phyloP scores from a whole-genome alignment of 2,113 vertebrate species.

The Arvicanthis niloticus region DNA sequence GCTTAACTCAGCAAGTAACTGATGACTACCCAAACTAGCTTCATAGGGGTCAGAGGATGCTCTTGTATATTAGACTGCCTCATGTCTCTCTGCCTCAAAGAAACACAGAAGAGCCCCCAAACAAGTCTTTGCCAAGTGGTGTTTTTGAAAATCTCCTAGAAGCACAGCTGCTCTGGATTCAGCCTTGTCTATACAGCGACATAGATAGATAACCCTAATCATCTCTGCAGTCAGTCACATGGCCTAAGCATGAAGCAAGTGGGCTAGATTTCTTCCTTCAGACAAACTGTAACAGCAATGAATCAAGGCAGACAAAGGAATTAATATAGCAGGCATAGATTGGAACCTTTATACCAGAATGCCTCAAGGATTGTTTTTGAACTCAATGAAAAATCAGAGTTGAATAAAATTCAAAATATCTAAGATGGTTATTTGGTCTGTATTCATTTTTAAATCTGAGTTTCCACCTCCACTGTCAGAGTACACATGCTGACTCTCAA shows the following conservation, averaged over 20 bases:
- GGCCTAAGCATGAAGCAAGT: not conserved
- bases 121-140: not conserved
- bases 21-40: not conserved
- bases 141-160: not conserved
- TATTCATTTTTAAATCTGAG: not conserved
- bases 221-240: not conserved
- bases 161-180: not conserved
- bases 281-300: not conserved
- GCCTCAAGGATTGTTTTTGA: not conserved
- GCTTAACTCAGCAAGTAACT: not conserved
- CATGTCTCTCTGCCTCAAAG: not conserved
- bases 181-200: not conserved
- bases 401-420: not conserved
- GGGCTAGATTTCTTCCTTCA: not conserved
- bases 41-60: not conserved
- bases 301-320: not conserved
- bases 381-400: not conserved
- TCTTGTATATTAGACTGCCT: rapidly evolving
- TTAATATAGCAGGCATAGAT: no score
- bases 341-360: not conserved
- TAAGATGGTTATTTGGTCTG: not conserved
- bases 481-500: not conserved
- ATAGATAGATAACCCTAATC: not conserved
- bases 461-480: rapidly evolving
- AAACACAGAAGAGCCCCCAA: not conserved